These are phyloP conservation scores for Planiliza haematocheilus DNA, from an alignment of 2,113 vertebrate species.

Conservation along the genomic window DNA sequence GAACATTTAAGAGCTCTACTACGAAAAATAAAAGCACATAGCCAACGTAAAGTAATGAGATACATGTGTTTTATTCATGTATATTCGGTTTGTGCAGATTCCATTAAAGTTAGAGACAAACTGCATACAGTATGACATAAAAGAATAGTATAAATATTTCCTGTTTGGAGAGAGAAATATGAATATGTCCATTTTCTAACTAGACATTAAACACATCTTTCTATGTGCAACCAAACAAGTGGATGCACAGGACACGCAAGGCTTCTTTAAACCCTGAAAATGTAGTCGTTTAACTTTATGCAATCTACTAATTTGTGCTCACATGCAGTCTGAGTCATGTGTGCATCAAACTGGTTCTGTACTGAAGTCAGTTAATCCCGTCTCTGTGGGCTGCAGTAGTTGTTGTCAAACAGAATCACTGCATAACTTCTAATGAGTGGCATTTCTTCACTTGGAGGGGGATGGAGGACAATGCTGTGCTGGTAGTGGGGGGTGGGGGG, in stretches of 20 bases:
- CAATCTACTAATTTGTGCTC: conserved; percentile 25
- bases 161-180: too few species aligned
- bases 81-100: not conserved
- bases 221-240: too few species aligned
- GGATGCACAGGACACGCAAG: too few species aligned
- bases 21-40: not conserved
- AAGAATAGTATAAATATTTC: too few species aligned
- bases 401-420: conserved; percentile 52
- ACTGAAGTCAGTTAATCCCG: conserved; percentile 17
- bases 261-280: not conserved
- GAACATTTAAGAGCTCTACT: not conserved
- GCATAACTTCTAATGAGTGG: conserved; percentile 52
- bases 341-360: not conserved
- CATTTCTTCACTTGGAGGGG: conserved; percentile 27
- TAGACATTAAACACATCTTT: not conserved
- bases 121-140: not conserved
- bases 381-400: conserved; percentile 5
- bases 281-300: conserved; percentile 15
- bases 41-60: not conserved
- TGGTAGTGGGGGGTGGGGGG: conserved; percentile 46
- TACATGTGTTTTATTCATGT: not conserved
- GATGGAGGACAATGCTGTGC: conserved; percentile 52
- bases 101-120: not conserved
- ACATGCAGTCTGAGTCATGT: not conserved
- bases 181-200: not conserved